These are phyloP conservation scores for Drosophila kanapiae DNA, from an alignment of 1,140 invertebrate species.

Conservation along the genomic window DNA sequence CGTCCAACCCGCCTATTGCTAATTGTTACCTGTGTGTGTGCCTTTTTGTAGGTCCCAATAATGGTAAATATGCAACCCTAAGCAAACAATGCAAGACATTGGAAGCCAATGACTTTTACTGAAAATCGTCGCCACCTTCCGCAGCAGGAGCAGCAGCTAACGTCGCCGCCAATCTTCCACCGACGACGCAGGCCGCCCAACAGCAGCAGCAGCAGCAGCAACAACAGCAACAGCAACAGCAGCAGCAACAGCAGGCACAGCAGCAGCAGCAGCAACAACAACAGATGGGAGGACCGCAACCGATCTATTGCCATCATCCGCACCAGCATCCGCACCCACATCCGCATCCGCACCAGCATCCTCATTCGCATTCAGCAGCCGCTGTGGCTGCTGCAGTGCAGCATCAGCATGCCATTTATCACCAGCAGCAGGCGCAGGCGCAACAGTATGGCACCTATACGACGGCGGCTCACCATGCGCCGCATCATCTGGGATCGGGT, in stretches of 20 bases:
- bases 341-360: constrained; percentile 82
- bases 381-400: constrained; percentile 80
- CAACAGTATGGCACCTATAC: constrained; percentile 80
- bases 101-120: constrained; percentile 97
- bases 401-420: constrained; percentile 83
- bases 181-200: constrained; percentile 71
- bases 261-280: constrained; percentile 82
- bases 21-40: constrained; percentile 67
- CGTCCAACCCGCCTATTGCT: constrained; percentile 73
- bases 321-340: constrained; percentile 78
- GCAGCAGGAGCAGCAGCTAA: constrained; percentile 70
- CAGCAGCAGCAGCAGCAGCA: constrained; percentile 57
- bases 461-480: constrained; percentile 76
- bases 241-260: constrained; percentile 34
- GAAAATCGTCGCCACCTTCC: constrained; percentile 89
- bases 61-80: constrained; percentile 95
- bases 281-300: constrained; percentile 81
- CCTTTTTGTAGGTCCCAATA: constrained; percentile 87
- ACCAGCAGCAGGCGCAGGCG: constrained; percentile 77
- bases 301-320: constrained; percentile 83
- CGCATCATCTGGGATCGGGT: constrained; percentile 73
- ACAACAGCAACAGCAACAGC: constrained; percentile 43
- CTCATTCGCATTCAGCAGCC: constrained; percentile 80
- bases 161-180: constrained; percentile 60
- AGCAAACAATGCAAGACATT: constrained; percentile 97